phyloP scores from a whole-genome alignment of 1,140 invertebrate species.

The Bombus turneri region DNA sequence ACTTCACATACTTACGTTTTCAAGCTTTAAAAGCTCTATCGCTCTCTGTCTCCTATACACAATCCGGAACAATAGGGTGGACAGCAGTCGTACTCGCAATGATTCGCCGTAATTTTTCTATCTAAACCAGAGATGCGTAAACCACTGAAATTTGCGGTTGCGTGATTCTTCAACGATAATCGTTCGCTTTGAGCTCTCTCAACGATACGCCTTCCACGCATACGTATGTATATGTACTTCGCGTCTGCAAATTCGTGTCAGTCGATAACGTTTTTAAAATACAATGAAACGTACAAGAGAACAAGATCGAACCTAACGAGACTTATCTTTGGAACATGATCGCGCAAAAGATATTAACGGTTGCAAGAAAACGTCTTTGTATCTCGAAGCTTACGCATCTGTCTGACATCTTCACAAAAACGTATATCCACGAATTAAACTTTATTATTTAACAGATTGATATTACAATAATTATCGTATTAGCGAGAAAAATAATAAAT shows the following conservation, averaged over 20 bases:
- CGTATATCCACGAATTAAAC: too few species aligned
- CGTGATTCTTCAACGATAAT: constrained; percentile 2
- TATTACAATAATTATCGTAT: neutral
- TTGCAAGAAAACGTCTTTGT: too few species aligned
- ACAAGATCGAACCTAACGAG: neutral
- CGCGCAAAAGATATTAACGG: neutral
- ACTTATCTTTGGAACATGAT: neutral
- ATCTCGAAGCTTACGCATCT: too few species aligned
- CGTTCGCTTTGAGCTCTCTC: neutral
- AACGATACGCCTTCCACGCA: too few species aligned
- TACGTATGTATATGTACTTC: neutral
- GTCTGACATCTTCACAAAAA: too few species aligned
- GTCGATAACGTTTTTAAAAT: too few species aligned
- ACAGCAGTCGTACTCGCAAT: constrained; percentile 5
- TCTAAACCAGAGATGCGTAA: constrained; percentile 27
- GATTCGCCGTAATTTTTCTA: constrained; percentile 50
- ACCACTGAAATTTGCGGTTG: constrained; percentile 10
- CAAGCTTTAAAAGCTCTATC: constrained; percentile 61
- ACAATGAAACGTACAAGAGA: neutral
- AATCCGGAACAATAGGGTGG: constrained; percentile 53
- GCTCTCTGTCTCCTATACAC: constrained; percentile 49
- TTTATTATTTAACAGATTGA: neutral
- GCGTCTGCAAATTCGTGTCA: too few species aligned
- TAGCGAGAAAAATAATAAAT: too few species aligned
- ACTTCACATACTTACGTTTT: constrained; percentile 58